Evolutionary conservation across 2,113 vertebrate genomes (phyloP), one percentile per base, ranked within the genome.

Genomic region (Chloropsis cyanopogon): DNA sequence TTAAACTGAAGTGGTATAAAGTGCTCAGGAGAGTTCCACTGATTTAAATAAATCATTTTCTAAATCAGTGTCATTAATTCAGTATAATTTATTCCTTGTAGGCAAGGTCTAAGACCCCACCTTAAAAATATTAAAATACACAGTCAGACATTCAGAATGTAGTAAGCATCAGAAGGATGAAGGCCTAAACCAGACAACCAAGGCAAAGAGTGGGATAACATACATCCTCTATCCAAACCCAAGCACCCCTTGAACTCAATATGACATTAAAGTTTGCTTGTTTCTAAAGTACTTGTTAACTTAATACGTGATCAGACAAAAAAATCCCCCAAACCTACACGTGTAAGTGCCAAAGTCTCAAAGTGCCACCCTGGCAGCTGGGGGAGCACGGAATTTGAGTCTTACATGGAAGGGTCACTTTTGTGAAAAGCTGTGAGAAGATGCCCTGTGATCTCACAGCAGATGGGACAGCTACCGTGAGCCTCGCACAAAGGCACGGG

Each of bases 1-100:
- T 94, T 92, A 90, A 96, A 88, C 63, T 81, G 82, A 90, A 88
- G 64, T 64, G 68, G 52, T 95, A 77, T 49, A 29, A 86, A 83
- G 44, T 46, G 44, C 88, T 86, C 82, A 56, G 57, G 90, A 96
- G 85, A 90, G 28, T 49, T 73, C 17, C 42, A 73, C 12, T 71
- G 68, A 87, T 91, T 88, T 73, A 90, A 90, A 66, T 64, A 94
- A 56, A 86, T 83, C 35, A 73, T 10, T 80, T 95, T 81, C 56
- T 86, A 90, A 73, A 90, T 78, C 85, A 35, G 17, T 52, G 33
- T 31, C 31, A 22, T 83, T 91, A 90, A 91, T 86, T 83, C 52
- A 37, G 59, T 35, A 20, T 59, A 54, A 85, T 82, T 70, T 90
- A 68, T 61, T 75, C 31, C 64, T 71, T 20, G 11, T 37, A 64